Conservation (phyloP, 1,140 invertebrate genomes). For the Drosophila truncata region DNA sequence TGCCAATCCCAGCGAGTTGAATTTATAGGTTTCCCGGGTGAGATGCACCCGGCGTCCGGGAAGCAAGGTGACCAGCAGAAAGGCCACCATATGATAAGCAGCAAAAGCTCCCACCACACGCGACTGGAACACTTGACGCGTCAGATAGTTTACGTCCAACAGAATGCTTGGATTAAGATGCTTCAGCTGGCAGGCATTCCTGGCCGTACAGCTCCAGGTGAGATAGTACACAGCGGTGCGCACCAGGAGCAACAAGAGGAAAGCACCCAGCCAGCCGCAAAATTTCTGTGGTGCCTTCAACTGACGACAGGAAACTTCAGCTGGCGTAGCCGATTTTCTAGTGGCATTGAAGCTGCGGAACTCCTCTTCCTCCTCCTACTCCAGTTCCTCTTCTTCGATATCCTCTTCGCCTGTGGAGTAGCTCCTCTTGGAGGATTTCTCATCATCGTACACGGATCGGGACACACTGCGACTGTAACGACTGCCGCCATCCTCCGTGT, state of each 20-base stretch:
- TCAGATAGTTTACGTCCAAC: conserved; percentile 57
- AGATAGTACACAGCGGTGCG: conserved; percentile 72
- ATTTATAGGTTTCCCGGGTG: conserved; percentile 84
- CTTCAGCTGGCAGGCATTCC: conserved; percentile 80
- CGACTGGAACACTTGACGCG: conserved; percentile 76
- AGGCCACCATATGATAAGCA: conserved; percentile 76
- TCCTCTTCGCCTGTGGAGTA: conserved; percentile 86
- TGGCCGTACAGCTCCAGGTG: conserved; percentile 79
- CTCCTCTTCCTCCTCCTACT: conserved; percentile 59
- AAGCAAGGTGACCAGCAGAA: conserved; percentile 83
- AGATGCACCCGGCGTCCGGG: conserved; percentile 85
- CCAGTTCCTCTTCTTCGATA: conserved; percentile 61
- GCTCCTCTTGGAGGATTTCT: conserved; percentile 77
- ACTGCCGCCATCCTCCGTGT: conserved; percentile 66
- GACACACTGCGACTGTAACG: conserved; percentile 79
- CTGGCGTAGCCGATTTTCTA: conserved; percentile 29
- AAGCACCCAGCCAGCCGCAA: conserved; percentile 78
- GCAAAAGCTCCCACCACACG: conserved; percentile 74
- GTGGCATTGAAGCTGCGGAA: conserved; percentile 73
- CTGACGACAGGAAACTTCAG: conserved; percentile 45
- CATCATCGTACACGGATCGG: conserved; percentile 77
- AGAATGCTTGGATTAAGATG: conserved; percentile 57
- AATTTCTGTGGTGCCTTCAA: conserved; percentile 69
- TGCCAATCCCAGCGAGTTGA: conserved; percentile 85
- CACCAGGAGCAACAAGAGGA: conserved; percentile 63